Percentiles rank a stretch among this genome's conserved stretches.
phyloP scores from a whole-genome alignment of 1,140 invertebrate species.

The Zaprionus ornatus region DNA sequence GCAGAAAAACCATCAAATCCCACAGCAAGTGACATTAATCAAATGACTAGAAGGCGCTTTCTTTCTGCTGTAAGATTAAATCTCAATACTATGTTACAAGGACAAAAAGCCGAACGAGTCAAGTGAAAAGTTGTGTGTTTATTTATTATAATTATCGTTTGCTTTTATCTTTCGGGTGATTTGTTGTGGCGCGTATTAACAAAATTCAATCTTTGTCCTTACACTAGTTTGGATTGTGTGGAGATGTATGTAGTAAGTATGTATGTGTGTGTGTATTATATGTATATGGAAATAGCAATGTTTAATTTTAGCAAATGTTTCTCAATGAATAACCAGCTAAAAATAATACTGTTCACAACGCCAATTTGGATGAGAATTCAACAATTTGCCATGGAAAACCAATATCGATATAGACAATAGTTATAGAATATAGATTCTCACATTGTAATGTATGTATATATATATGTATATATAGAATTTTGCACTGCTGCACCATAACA shows the following conservation, averaged over 20 bases:
- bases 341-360: slow-evolving; percentile 81
- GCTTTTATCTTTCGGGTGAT: slow-evolving; percentile 52
- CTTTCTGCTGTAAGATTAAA: slow-evolving; percentile 50
- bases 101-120: slow-evolving; percentile 55
- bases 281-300: slow-evolving; percentile 59
- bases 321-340: slow-evolving; percentile 63
- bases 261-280: slow-evolving; percentile 39
- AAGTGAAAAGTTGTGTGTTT: slow-evolving; percentile 42
- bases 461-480: slow-evolving; percentile 58
- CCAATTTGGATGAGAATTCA: slow-evolving; percentile 60
- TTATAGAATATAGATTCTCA: slow-evolving; percentile 45
- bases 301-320: slow-evolving; percentile 57
- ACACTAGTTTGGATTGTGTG: slow-evolving; percentile 24
- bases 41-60: slow-evolving; percentile 31
- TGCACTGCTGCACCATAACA: slow-evolving; percentile 72
- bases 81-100: slow-evolving; percentile 45
- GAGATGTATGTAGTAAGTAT: slow-evolving; percentile 29
- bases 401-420: slow-evolving; percentile 55
- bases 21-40: slow-evolving; percentile 55
- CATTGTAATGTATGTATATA: slow-evolving; percentile 28
- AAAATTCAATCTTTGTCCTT: slow-evolving; percentile 56
- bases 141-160: slow-evolving; percentile 31
- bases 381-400: slow-evolving; percentile 61
- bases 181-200: slow-evolving; percentile 69
- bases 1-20: slow-evolving; percentile 23